These are phyloP conservation scores for Ataeniobius toweri DNA, from an alignment of 2,797 vertebrate genomes.

Conservation along the genomic window DNA sequence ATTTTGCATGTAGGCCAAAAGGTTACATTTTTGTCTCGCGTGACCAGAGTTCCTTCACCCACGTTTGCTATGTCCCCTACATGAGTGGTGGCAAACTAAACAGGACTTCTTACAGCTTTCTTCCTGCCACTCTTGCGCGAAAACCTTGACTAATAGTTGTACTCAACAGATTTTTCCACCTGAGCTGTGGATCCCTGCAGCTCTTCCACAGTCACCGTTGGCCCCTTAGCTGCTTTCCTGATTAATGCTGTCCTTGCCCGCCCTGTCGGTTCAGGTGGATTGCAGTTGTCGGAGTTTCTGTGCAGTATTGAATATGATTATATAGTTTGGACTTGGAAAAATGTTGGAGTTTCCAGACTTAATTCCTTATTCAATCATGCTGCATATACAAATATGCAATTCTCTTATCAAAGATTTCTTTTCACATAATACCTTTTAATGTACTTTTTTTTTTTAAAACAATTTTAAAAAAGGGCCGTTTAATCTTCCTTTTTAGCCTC, in stretches of 20 bases:
- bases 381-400: background rate
- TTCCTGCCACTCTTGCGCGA: background rate
- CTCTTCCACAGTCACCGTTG: background rate
- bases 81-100: background rate
- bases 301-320: background rate
- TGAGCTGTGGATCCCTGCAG: background rate
- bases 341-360: background rate
- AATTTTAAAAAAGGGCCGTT: background rate
- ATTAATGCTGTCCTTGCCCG: background rate
- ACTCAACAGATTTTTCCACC: background rate
- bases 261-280: background rate
- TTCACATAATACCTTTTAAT: background rate
- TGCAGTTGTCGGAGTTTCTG: background rate
- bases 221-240: background rate
- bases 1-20: too few relatives aligned
- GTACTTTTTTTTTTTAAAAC: background rate
- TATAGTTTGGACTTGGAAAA: background rate
- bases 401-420: background rate
- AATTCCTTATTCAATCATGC: background rate
- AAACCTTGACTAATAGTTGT: background rate
- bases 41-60: background rate
- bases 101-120: background rate
- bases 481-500: background rate
- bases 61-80: background rate
- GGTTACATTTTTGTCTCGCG: background rate